Evolutionary conservation across 2,113 vertebrate genomes (phyloP).

Genomic region (Malaclemys terrapin): DNA sequence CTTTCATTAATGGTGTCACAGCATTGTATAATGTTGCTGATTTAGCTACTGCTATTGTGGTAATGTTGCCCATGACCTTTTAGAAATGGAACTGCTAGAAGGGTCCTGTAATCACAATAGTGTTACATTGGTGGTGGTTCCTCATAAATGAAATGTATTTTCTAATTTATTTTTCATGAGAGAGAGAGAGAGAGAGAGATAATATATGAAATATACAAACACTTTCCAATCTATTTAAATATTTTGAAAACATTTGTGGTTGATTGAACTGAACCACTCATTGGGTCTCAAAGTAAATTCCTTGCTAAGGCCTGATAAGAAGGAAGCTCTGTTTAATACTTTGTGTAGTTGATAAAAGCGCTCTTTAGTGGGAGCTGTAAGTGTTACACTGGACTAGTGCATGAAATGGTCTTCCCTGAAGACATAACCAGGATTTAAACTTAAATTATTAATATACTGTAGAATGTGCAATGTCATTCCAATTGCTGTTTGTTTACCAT

Average conservation of each 20-base stretch:
- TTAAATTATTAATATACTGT: not conserved
- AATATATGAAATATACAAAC: not conserved
- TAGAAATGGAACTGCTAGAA: not conserved
- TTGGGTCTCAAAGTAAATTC: not conserved
- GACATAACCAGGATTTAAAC: too few species aligned
- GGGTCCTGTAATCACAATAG: not conserved
- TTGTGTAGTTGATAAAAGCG: not conserved
- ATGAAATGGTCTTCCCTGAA: not conserved
- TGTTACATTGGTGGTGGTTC: not conserved
- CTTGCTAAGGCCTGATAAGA: not conserved
- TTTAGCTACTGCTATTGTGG: not conserved
- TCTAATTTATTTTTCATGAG: not conserved
- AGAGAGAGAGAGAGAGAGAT: not conserved
- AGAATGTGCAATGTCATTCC: not conserved
- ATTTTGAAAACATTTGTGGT: not conserved
- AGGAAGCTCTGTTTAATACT: constrained; percentile 15
- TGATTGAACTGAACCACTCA: not conserved
- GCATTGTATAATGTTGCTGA: not conserved
- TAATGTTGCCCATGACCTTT: not conserved
- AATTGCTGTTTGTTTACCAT: not conserved
- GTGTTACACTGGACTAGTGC: not conserved
- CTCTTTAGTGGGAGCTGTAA: not conserved
- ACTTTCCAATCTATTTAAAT: not conserved
- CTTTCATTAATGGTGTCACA: not conserved
- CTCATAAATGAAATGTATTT: not conserved